Evolutionary conservation across 2,113 vertebrate species (phyloP), one percentile per base, ranked within the genome.

Genomic region (Hiodon tergisus): DNA sequence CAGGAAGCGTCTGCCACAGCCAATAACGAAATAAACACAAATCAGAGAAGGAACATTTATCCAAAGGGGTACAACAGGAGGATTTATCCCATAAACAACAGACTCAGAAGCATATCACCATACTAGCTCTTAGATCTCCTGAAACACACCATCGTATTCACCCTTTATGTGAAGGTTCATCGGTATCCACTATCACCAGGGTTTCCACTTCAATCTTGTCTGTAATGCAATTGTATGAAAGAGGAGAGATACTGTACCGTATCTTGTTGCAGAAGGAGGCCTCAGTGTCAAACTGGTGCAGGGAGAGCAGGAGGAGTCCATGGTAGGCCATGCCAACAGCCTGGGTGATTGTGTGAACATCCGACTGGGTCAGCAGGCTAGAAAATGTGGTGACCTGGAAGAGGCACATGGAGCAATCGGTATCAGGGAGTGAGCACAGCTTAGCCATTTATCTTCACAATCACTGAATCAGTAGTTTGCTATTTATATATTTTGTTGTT

Each of bases 221-320:
- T 31, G 2, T 31, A 31, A 31, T 31, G 31, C 31, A 31, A 31
- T 31, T 31, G 31, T 31, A 31, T 31, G 31, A 31, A 31, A 31
- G 31, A 31, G 31, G 31, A 31, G 31, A 31, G 31, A 31, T 31
- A 31, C 31, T 7, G 2, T 83, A 92, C 90, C 86, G 75, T 76
- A 89, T 87, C 73, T 86, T 90, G 80, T 76, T 89, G 83, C 85
- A 90, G 81, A 92, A 92, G 71, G 90, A 90, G 54, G 82, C 81
- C 62, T 92, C 90, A 1, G 90, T 92, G 74, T 92, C 90, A 81
- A 92, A 92, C 83, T 92, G 90, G 80, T 92, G 90, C 17, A 92
- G 83, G 0, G 87, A 91, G 9, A 92, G 85, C 61, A 91, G 82
- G 5, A 85, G 84, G 66, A 90, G 76, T 6, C 46, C 69, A 31